Conservation (phyloP, 64 coral and sea anemone genomes). For the Montipora sp. region DNA sequence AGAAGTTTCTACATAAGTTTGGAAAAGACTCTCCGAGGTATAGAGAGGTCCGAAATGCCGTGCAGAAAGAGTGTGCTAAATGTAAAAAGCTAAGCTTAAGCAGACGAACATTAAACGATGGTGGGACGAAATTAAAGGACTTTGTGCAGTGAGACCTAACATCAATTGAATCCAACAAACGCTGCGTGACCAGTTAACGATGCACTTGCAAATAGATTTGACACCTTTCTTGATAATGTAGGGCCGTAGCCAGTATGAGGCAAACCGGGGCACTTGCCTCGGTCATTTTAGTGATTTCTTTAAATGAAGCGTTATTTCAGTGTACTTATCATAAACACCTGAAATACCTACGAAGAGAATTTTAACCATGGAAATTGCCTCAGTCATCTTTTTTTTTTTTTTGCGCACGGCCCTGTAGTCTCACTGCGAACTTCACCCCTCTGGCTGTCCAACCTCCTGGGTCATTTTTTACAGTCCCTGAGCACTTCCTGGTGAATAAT, state of each 20-base stretch:
- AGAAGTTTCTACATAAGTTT: neutral
- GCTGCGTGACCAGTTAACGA: neutral
- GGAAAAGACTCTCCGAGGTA: conserved; percentile 1
- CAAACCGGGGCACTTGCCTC: too few species aligned
- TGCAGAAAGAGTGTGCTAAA: neutral
- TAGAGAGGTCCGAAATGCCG: neutral
- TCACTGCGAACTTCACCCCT: neutral
- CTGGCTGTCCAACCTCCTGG: neutral
- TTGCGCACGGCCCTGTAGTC: too few species aligned
- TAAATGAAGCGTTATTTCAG: too few species aligned
- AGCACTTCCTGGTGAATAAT: neutral
- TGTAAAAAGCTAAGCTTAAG: neutral
- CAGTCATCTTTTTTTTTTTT: too few species aligned
- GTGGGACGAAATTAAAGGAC: neutral
- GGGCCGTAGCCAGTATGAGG: too few species aligned
- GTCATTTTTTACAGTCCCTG: too few species aligned
- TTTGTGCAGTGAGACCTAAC: neutral
- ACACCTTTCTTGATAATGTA: neutral
- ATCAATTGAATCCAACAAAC: neutral
- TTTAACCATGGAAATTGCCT: too few species aligned
- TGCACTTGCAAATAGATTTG: neutral
- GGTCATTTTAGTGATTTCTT: too few species aligned
- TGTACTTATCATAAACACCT: too few species aligned
- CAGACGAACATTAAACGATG: too few species aligned
- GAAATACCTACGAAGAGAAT: too few species aligned